Conservation (phyloP, 2,888 invertebrate species). For the Pammene fasciana region DNA sequence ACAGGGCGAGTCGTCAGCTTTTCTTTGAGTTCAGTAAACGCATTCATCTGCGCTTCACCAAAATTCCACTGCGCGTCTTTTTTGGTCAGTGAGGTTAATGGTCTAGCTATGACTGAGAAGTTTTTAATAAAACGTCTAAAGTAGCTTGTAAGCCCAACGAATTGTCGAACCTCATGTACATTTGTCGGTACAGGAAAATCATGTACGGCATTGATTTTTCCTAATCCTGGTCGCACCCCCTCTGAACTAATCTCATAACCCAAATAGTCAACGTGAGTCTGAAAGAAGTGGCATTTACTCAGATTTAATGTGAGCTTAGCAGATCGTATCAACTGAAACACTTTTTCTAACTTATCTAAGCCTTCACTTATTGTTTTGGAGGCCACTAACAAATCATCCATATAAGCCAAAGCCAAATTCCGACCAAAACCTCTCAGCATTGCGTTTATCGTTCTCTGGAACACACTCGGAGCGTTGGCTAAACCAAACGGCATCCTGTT, state of each 20-base stretch:
- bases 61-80: background rate
- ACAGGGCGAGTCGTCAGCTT: background rate
- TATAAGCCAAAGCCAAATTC: background rate
- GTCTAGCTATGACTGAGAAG: background rate
- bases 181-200: background rate
- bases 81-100: background rate
- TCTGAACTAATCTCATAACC: background rate
- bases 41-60: background rate
- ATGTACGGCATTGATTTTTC: background rate
- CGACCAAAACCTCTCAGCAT: background rate
- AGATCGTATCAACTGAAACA: background rate
- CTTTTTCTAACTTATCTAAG: background rate
- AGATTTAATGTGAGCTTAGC: background rate
- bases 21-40: background rate
- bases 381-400: background rate
- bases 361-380: background rate
- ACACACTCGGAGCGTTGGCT: constrained; percentile 40
- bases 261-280: background rate
- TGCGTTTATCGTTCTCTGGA: constrained; percentile 36
- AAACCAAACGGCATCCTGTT: constrained; percentile 33
- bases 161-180: background rate
- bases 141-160: background rate
- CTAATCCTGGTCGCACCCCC: background rate
- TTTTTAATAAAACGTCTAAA: background rate
- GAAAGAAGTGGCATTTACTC: background rate